Percentiles rank a stretch among this genome's conserved stretches.
Evolutionary conservation across 2,888 invertebrate genomes (phyloP).

Genomic region (Protodeltote pygarga): DNA sequence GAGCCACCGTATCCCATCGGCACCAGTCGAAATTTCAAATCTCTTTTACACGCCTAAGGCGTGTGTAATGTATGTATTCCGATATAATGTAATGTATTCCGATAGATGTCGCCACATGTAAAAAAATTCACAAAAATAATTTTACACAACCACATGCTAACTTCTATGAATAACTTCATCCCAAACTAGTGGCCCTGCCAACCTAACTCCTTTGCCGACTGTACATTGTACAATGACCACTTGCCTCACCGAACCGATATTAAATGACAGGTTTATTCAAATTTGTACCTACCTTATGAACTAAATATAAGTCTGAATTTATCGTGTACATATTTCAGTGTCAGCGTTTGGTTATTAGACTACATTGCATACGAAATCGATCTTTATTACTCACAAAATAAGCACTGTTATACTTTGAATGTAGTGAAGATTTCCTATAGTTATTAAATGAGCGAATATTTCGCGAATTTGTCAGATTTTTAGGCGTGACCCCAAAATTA

Average conservation of each 20-base stretch:
- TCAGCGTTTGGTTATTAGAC: constrained; percentile 29
- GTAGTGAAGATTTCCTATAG: constrained; percentile 18
- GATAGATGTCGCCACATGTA: too few relatives aligned
- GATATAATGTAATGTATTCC: too few relatives aligned
- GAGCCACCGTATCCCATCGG: too few relatives aligned
- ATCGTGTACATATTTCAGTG: constrained; percentile 50
- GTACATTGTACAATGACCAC: constrained; percentile 13
- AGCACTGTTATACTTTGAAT: constrained; percentile 20
- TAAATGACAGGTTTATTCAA: constrained; percentile 37
- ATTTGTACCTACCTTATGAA: constrained; percentile 63
- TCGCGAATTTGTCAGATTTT: not conserved
- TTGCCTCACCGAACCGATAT: constrained; percentile 16
- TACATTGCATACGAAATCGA: constrained; percentile 21
- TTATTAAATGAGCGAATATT: constrained; percentile 10
- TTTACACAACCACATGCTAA: too few relatives aligned
- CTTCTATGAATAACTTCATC: too few relatives aligned
- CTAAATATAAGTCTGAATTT: constrained; percentile 62
- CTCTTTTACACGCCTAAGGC: too few relatives aligned
- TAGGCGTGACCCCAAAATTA: not conserved
- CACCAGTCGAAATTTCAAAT: too few relatives aligned
- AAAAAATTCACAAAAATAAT: too few relatives aligned
- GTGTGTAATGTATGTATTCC: not conserved
- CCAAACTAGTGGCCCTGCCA: too few relatives aligned
- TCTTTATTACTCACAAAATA: constrained; percentile 8
- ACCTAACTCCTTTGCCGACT: too few relatives aligned